phyloP scores from a whole-genome alignment of 35 echinoderm and acorn worm species.

The Diadema setosum region DNA sequence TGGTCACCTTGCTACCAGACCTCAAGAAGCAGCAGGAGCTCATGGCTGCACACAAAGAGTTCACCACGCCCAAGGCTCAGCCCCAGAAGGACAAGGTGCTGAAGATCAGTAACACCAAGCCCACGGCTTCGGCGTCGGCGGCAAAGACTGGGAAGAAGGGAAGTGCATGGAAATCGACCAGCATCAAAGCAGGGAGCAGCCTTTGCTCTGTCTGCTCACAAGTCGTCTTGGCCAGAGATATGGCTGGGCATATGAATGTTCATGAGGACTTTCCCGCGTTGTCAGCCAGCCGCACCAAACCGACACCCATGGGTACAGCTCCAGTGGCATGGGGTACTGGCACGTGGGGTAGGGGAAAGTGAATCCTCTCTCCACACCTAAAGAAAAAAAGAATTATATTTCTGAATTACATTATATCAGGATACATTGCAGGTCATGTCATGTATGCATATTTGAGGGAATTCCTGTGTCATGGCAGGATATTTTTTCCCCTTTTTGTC shows the following conservation, averaged over 20 bases:
- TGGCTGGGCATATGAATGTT: constrained; percentile 59
- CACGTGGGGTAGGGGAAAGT: constrained; percentile 3
- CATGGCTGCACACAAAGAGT: constrained; percentile 50
- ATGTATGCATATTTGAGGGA: too few species aligned
- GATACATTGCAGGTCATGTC: too few species aligned
- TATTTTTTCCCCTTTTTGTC: too few species aligned
- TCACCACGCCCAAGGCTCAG: background rate
- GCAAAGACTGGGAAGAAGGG: too few species aligned
- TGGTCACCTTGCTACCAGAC: constrained; percentile 85
- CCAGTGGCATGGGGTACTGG: background rate
- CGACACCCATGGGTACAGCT: background rate
- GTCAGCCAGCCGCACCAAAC: background rate
- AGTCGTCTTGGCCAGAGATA: constrained; percentile 17
- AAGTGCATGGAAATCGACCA: constrained; percentile 41
- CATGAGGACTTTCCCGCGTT: constrained; percentile 79
- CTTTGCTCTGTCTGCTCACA: constrained; percentile 61
- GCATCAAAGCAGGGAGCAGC: background rate
- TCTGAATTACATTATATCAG: too few species aligned
- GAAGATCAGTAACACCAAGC: constrained; percentile 43
- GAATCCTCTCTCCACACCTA: background rate
- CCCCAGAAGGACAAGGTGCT: constrained; percentile 9
- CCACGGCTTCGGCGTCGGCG: background rate
- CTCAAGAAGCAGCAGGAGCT: constrained; percentile 82
- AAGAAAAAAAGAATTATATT: too few species aligned
- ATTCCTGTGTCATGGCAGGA: too few species aligned